These are phyloP conservation scores for Peromyscus polionotus DNA, from an alignment of 2,113 vertebrate genomes.

Conservation along the genomic window DNA sequence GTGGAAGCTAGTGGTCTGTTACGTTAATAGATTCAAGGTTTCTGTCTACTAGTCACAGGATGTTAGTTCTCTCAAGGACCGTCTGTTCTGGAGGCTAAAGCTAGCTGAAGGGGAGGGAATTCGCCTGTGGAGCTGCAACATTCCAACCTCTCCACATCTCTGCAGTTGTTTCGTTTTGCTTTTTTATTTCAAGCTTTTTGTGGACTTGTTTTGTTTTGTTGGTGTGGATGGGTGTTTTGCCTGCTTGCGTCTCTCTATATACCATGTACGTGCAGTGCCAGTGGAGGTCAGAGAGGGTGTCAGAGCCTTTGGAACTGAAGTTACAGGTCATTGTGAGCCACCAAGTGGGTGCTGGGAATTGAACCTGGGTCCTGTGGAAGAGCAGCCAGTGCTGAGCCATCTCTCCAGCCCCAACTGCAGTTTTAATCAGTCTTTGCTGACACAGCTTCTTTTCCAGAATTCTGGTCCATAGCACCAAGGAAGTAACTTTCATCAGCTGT, in stretches of 20 bases:
- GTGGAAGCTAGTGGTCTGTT: background rate
- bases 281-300: background rate
- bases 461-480: background rate
- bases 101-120: background rate
- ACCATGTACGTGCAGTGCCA: too few species aligned
- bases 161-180: too few species aligned
- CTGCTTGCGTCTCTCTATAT: too few species aligned
- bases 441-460: background rate
- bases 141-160: too few species aligned
- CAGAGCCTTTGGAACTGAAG: background rate
- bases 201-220: background rate
- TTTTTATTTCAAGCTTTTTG: background rate
- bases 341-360: background rate
- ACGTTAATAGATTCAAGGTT: background rate
- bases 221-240: background rate
- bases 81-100: background rate
- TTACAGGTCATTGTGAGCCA: background rate
- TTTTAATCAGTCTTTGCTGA: background rate
- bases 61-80: background rate
- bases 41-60: background rate
- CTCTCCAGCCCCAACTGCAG: background rate
- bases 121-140: background rate
- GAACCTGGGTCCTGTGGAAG: background rate
- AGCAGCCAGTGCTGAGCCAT: background rate
- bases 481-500: background rate